Evolutionary conservation across 2,113 vertebrate species (phyloP).

Genomic region (Neolamprologus devosi): DNA sequence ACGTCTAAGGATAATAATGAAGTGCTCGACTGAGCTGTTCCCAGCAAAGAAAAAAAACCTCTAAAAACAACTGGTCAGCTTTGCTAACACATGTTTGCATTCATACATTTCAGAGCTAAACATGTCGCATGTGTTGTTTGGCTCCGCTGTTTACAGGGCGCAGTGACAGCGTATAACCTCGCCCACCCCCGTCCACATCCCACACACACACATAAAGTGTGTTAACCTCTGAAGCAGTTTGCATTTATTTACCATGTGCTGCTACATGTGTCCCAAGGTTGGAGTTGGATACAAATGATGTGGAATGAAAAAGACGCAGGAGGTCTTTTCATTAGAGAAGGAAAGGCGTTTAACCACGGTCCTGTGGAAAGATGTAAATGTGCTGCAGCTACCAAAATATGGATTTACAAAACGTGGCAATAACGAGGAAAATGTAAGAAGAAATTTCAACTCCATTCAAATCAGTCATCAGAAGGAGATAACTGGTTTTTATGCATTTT

Average conservation of each 20-base stretch:
- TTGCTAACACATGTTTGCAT: slow-evolving; percentile 46
- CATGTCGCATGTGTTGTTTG: slow-evolving; percentile 51
- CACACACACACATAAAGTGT: background rate
- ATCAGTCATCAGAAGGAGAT: background rate
- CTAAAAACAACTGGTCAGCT: slow-evolving; percentile 7
- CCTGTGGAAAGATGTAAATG: slow-evolving; percentile 12
- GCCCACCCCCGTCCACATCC: background rate
- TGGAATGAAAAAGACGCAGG: background rate
- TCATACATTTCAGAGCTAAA: slow-evolving; percentile 35
- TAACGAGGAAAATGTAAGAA: background rate
- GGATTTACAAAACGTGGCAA: background rate
- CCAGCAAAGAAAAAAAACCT: background rate
- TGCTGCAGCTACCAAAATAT: background rate
- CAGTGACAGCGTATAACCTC: slow-evolving; percentile 26
- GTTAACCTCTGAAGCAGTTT: background rate
- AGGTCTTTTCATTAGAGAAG: background rate
- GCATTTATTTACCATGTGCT: background rate
- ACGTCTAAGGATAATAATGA: background rate
- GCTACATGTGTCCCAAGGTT: background rate
- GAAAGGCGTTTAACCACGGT: background rate
- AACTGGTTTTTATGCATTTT: background rate
- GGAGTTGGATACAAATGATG: background rate
- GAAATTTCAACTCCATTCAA: background rate
- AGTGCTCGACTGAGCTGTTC: background rate
- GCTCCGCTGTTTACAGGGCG: slow-evolving; percentile 43